Conservation (phyloP, 2,113 vertebrate species). For the Colossoma macropomum region DNA sequence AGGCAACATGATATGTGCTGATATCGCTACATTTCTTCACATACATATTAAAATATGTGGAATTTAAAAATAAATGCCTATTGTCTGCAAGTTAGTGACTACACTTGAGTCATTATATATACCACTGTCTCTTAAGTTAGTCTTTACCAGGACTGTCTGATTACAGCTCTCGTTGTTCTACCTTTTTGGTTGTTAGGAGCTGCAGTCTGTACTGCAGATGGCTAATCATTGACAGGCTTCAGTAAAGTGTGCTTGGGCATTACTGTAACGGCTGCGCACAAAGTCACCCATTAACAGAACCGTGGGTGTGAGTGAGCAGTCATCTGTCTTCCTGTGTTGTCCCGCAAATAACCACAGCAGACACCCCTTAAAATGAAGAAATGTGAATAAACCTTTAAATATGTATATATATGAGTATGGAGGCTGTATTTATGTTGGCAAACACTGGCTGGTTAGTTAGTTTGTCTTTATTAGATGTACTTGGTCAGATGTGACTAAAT, state of each 20-base stretch:
- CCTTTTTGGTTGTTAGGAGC: conserved; percentile 48
- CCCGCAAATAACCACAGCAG: not conserved
- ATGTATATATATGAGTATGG: not conserved
- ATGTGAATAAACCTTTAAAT: not conserved
- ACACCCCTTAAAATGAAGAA: not conserved
- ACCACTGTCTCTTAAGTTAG: not conserved
- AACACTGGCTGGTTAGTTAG: too few relatives aligned
- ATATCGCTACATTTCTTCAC: too few relatives aligned
- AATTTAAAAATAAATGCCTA: too few relatives aligned
- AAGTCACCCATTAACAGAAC: conserved; percentile 72
- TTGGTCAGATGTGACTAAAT: too few relatives aligned
- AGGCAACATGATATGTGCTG: too few relatives aligned
- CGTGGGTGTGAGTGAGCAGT: not conserved
- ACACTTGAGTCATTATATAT: not conserved
- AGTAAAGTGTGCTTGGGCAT: conserved; percentile 51
- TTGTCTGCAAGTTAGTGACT: too few relatives aligned
- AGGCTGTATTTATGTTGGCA: not conserved
- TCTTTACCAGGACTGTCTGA: not conserved
- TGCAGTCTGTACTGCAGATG: conserved; percentile 58
- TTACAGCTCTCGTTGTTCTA: conserved; percentile 2
- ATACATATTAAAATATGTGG: too few relatives aligned
- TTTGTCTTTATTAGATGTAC: too few relatives aligned
- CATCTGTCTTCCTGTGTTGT: conserved; percentile 10
- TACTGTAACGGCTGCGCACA: conserved; percentile 61
- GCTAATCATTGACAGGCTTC: conserved; percentile 76